These are phyloP conservation scores for Tauraco hartlaubi DNA, from an alignment of 2,797 vertebrate genomes.

Conservation along the genomic window DNA sequence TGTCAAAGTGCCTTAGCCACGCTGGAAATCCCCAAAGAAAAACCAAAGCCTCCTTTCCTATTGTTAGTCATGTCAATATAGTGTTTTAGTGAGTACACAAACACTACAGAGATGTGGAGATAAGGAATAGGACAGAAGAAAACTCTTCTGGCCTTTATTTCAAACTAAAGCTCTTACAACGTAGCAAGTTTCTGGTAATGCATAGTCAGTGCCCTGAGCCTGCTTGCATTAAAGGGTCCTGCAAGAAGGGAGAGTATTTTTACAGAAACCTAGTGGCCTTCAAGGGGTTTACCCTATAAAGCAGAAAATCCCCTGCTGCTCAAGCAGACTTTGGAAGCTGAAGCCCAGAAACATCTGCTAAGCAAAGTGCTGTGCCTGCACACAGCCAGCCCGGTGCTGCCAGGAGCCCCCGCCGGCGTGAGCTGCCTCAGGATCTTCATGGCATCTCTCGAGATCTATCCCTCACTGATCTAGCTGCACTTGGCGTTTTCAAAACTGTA, in stretches of 20 bases:
- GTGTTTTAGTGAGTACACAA: background rate
- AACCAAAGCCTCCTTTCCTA: background rate
- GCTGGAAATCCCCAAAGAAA: constrained; percentile 54
- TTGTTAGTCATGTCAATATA: background rate
- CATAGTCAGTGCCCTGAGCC: accelerated
- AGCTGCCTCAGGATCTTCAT: background rate
- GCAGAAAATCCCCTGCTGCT: constrained; percentile 8
- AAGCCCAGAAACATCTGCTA: background rate
- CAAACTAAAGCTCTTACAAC: background rate
- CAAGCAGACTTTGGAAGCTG: background rate
- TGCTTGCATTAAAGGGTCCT: background rate
- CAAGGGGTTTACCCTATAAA: background rate
- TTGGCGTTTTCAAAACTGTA: background rate
- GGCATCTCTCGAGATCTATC: background rate
- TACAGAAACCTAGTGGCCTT: background rate
- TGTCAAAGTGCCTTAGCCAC: background rate
- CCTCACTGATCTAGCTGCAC: background rate
- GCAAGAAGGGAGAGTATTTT: background rate
- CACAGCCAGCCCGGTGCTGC: background rate
- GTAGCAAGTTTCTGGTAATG: background rate
- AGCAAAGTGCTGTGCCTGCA: background rate
- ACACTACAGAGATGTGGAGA: background rate
- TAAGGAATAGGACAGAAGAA: background rate
- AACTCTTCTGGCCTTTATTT: background rate
- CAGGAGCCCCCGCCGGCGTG: accelerated